Percentiles rank a stretch among this genome's conserved stretches.
phyloP scores from a whole-genome alignment of 2,797 vertebrate species.

The Pelodytes ibericus region DNA sequence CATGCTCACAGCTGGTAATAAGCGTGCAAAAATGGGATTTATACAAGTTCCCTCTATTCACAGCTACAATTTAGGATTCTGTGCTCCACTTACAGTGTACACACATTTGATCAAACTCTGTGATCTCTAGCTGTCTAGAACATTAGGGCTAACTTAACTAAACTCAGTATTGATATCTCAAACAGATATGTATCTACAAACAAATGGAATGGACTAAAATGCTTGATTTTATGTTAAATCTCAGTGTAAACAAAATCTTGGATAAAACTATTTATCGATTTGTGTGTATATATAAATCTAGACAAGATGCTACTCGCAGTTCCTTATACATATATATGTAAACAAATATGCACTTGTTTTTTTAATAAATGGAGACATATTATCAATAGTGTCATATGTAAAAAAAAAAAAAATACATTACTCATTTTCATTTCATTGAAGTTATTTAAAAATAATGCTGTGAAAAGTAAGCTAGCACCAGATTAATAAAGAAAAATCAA shows the following conservation, averaged over 20 bases:
- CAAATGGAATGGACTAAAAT: neutral
- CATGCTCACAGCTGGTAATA: slow-evolving; percentile 5
- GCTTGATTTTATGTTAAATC: no score
- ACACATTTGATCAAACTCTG: slow-evolving; percentile 61
- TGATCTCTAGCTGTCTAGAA: slow-evolving; percentile 50
- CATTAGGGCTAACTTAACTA: slow-evolving; percentile 51
- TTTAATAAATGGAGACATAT: no score
- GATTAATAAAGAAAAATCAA: slow-evolving; percentile 56
- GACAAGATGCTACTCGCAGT: no score
- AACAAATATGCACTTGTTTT: neutral
- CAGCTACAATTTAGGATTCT: slow-evolving; percentile 53
- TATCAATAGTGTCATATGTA: no score
- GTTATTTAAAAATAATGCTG: slow-evolving; percentile 50
- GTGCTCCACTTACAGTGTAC: slow-evolving; percentile 42
- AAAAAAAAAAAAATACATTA: neutral
- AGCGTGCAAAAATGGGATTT: slow-evolving; percentile 37
- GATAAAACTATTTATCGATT: no score
- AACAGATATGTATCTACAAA: neutral
- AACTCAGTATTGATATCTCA: slow-evolving; percentile 57
- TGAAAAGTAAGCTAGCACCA: slow-evolving; percentile 67
- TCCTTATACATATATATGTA: neutral
- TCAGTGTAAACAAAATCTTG: no score
- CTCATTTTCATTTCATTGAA: slow-evolving; percentile 20
- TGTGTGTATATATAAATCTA: neutral
- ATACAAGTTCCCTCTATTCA: slow-evolving; percentile 53